Evolutionary conservation across 1,140 invertebrate species (phyloP).

Genomic region (Lepidurus couesii): DNA sequence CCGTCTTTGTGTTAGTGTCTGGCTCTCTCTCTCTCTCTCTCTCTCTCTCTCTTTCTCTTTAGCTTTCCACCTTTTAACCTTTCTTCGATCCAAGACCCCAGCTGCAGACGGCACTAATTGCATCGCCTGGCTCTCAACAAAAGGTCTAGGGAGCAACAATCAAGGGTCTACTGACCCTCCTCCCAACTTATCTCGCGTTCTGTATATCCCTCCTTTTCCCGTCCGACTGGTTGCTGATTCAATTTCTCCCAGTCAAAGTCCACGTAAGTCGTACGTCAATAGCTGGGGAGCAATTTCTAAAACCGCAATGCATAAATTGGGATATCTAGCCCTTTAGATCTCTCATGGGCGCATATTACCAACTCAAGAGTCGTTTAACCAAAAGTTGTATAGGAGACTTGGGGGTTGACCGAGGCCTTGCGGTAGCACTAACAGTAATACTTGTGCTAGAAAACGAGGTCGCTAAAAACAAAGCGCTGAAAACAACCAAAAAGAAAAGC

Average conservation of each 20-base stretch:
- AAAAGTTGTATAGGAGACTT: no score
- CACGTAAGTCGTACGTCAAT: not conserved
- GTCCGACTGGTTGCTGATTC: no score
- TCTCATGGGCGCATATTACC: not conserved
- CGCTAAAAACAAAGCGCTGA: no score
- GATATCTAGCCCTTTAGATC: not conserved
- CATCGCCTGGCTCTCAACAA: slow-evolving; percentile 12
- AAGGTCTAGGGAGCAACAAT: slow-evolving; percentile 10
- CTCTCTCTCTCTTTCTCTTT: not conserved
- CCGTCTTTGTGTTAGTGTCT: not conserved
- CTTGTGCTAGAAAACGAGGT: no score
- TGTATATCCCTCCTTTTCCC: not conserved
- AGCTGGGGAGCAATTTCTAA: not conserved
- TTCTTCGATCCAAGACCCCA: not conserved
- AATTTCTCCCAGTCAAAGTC: not conserved
- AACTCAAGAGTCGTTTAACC: not conserved
- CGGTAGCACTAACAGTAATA: no score
- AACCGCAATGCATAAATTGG: not conserved
- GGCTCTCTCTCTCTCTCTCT: not conserved
- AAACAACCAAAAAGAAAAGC: not conserved
- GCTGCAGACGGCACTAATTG: not conserved
- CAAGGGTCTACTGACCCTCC: not conserved
- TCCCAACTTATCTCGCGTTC: not conserved
- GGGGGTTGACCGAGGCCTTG: no score
- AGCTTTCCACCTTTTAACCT: slow-evolving; percentile 6